Conservation (phyloP, 2,888 invertebrate genomes). For the Thereva nobilitata region DNA sequence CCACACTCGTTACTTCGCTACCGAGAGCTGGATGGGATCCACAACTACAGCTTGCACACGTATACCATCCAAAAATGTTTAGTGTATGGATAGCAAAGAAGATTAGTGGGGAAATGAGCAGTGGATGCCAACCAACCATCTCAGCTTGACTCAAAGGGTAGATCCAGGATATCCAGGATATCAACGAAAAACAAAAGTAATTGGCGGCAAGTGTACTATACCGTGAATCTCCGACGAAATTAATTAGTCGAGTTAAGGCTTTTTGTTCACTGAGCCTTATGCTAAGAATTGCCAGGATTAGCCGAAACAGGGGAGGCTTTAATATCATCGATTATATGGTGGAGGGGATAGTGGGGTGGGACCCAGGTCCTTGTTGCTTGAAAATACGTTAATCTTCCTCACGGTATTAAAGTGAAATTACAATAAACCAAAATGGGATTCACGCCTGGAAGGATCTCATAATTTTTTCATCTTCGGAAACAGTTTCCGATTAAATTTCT, state of each 20-base stretch:
- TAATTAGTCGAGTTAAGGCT: conserved; percentile 31
- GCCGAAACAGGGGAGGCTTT: conserved; percentile 3
- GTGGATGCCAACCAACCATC: neutral
- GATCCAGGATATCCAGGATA: conserved; percentile 19
- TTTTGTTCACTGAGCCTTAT: conserved; percentile 1
- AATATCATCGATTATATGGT: too few species aligned
- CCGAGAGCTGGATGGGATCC: neutral
- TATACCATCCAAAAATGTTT: neutral
- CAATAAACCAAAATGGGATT: too few species aligned
- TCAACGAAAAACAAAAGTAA: conserved; percentile 27
- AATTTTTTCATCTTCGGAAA: too few species aligned
- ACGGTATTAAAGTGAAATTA: too few species aligned
- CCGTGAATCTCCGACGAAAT: conserved; percentile 31
- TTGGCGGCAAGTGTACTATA: conserved; percentile 29
- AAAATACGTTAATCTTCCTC: too few species aligned
- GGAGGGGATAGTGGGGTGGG: too few species aligned
- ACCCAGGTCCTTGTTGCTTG: too few species aligned
- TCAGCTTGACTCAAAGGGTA: conserved; percentile 21
- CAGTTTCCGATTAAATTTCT: too few species aligned
- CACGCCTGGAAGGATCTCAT: too few species aligned
- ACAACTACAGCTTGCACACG: neutral
- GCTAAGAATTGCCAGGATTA: conserved; percentile 16
- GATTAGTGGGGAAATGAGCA: conserved; percentile 24
- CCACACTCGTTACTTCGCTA: neutral
- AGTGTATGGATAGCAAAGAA: conserved; percentile 4